Conservation (phyloP, 2,888 invertebrate species). For the Diogma glabrata region DNA sequence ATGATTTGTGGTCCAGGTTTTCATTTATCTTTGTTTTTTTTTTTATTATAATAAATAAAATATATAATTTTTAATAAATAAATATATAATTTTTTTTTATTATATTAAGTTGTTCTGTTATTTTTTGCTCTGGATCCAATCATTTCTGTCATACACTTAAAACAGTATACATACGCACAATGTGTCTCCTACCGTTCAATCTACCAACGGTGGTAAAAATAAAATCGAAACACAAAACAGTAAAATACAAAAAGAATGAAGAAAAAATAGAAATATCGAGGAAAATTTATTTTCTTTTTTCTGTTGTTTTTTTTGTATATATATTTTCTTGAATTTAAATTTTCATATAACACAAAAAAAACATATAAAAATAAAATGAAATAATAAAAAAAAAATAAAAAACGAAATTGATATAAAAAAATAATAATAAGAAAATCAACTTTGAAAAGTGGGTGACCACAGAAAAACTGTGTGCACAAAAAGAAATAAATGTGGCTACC, state of each 20-base stretch:
- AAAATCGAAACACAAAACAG: background rate
- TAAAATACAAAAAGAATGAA: background rate
- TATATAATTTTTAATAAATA: too few species aligned
- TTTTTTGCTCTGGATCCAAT: too few species aligned
- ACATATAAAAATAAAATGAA: constrained; percentile 5
- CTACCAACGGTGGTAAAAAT: background rate
- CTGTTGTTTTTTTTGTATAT: background rate
- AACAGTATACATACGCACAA: background rate
- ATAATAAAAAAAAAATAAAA: constrained; percentile 1
- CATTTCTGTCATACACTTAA: background rate
- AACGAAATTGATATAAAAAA: background rate
- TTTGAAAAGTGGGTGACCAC: constrained; percentile 7
- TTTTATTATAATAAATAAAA: too few species aligned
- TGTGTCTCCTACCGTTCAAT: background rate
- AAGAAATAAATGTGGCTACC: too few species aligned
- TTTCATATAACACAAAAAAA: background rate
- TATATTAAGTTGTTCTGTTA: too few species aligned
- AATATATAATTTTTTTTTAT: too few species aligned
- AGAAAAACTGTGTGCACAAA: too few species aligned
- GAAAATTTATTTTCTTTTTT: constrained; percentile 1
- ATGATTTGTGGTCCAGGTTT: too few species aligned
- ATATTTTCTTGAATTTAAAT: constrained; percentile 6
- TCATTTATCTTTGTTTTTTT: too few species aligned
- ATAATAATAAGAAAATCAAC: background rate
- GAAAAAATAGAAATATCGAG: constrained; percentile 1